Evolutionary conservation across 2,113 vertebrate species (phyloP).

Genomic region (Tetrao urogallus): DNA sequence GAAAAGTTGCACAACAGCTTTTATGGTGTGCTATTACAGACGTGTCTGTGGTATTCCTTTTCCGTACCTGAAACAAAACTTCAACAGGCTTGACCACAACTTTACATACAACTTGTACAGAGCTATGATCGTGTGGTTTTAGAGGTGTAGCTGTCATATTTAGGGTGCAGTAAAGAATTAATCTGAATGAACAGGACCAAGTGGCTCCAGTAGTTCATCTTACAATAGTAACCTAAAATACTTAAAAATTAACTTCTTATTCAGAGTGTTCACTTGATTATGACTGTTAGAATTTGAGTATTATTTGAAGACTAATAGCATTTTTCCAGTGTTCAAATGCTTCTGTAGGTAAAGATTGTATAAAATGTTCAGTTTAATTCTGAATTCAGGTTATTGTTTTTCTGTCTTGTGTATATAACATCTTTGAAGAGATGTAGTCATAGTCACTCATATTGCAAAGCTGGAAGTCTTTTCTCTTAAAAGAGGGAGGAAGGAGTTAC

Average conservation of each 20-base stretch:
- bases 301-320: background rate
- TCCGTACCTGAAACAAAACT: conserved; percentile 53
- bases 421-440: background rate
- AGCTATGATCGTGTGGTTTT: conserved; percentile 48
- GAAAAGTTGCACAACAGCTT: background rate
- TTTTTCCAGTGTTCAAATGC: background rate
- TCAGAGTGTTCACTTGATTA: background rate
- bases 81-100: conserved; percentile 35
- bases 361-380: background rate
- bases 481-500: background rate
- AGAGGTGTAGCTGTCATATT: background rate
- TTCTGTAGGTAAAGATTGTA: background rate
- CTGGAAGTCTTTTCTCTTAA: background rate
- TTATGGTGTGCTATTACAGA: conserved; percentile 9
- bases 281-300: background rate
- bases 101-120: conserved; percentile 27
- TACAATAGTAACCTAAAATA: background rate
- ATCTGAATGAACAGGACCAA: background rate
- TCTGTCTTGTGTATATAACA: background rate
- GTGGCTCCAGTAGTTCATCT: background rate
- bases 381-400: background rate
- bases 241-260: background rate
- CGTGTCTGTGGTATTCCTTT: conserved; percentile 24
- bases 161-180: background rate
- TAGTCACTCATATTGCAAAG: background rate